These are phyloP conservation scores for Spinibarbus caldwelli DNA, from an alignment of 2,797 vertebrate genomes.

Conservation along the genomic window DNA sequence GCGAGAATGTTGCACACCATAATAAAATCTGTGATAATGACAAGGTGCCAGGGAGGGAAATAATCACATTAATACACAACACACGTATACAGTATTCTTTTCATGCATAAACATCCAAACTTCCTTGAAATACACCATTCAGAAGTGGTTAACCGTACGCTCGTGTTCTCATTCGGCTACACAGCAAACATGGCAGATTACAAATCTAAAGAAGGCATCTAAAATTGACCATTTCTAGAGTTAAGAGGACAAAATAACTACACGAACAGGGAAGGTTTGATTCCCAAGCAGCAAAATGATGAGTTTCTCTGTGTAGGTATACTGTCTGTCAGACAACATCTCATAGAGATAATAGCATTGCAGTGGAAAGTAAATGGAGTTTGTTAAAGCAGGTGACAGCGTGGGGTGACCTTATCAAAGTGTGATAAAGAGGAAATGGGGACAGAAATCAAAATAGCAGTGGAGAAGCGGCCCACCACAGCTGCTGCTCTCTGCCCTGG, in stretches of 20 bases:
- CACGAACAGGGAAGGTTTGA: conserved; percentile 65
- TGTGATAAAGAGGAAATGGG: conserved; percentile 84
- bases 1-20: background rate
- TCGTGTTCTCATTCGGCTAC: conserved; percentile 20
- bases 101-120: background rate
- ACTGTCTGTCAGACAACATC: conserved; percentile 76
- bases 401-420: conserved; percentile 85
- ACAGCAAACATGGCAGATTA: conserved; percentile 50
- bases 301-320: conserved; percentile 71
- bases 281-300: conserved; percentile 75
- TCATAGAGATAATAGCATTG: conserved; percentile 82
- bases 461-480: conserved; percentile 62
- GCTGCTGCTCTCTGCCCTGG: conserved; percentile 62
- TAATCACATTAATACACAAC: background rate
- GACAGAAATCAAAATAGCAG: conserved; percentile 82
- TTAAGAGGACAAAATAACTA: conserved; percentile 58
- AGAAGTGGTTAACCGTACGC: background rate
- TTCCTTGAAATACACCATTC: background rate
- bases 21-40: conserved; percentile 6
- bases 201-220: conserved; percentile 51
- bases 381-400: conserved; percentile 79
- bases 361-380: conserved; percentile 79
- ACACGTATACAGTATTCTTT: background rate
- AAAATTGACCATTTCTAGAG: conserved; percentile 59
- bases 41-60: background rate